These are phyloP conservation scores for Verasper variegatus DNA, from an alignment of 2,113 vertebrate genomes.

Conservation along the genomic window DNA sequence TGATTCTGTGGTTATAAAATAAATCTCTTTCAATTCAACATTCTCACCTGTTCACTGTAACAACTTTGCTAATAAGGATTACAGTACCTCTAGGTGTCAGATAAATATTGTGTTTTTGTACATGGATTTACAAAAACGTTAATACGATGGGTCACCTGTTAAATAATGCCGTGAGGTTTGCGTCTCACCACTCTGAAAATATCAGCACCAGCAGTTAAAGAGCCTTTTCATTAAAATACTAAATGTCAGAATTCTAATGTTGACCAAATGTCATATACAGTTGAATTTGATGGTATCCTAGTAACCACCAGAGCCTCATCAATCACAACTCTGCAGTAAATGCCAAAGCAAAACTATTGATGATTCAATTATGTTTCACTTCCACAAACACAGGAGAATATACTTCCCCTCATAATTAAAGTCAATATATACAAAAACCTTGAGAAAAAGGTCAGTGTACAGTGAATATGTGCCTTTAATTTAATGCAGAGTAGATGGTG, in stretches of 20 bases:
- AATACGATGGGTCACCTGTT: no score
- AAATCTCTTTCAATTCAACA: no score
- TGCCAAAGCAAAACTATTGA: background rate
- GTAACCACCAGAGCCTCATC: slow-evolving; percentile 8
- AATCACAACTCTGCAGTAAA: slow-evolving; percentile 7
- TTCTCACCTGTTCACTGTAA: no score
- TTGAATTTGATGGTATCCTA: background rate
- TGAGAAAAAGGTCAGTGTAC: background rate
- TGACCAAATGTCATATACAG: background rate
- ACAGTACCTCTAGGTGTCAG: no score
- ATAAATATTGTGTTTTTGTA: no score
- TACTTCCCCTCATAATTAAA: background rate
- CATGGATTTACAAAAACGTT: background rate
- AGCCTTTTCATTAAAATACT: background rate
- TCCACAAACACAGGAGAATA: background rate
- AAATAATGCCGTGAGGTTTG: background rate
- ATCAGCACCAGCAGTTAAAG: background rate
- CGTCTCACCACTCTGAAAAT: background rate
- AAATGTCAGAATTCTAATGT: slow-evolving; percentile 3
- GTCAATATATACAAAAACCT: background rate
- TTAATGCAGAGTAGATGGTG: background rate
- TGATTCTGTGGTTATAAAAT: no score
- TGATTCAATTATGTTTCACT: slow-evolving; percentile 6
- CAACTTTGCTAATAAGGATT: no score
- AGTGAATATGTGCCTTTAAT: background rate